Base-by-base conservation (phyloP, 2,113 vertebrate species). In the Aptenodytes forsteri region DNA sequence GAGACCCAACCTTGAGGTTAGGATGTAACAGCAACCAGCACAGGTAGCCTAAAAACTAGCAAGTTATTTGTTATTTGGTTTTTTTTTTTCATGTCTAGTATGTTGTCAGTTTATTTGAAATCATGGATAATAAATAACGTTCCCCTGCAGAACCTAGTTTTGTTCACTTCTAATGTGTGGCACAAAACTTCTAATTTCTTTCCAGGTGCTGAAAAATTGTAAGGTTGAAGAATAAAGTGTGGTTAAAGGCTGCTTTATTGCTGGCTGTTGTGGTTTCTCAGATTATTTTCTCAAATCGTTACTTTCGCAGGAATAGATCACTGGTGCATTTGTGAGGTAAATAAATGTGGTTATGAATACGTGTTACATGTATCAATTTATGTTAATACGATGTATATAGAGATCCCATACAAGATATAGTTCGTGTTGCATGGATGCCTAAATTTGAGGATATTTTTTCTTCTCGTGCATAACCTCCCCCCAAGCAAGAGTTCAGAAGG, bases 181-280 rank as follows among this genome's bases (percentile, higher is more conserved):
- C 70, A 87, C 36, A 79, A 91, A 81, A 56, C 56, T 49, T 40
- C 1, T 13, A 13, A 5, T 82, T 92, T 89, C 83, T 91, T 72
- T 95, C 83, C 54, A 90, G 49, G 42, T 61, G 87, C 34, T 83
- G 64, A 58, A 90, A 93, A 87, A 91, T 23, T 61, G 62, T 56
- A 69, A 58, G 29, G 73, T 23, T 91, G 77, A 84, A 64, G 66
- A 91, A 84, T 26, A 62, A 94, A 79, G 7, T 70, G 84, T 83
- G 81, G 83, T 82, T 95, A 91, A 67, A 83, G 34, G 54, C 34
- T 83, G 66, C 19, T 83, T 93, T 79, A 87, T 72, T 91, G 36
- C 73, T 87, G 21, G 34, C 34, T 79, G 12, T 44, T 91, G 73
- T 85, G 89, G 89, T 89, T 97, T 85, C 75, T 66, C 46, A 38